Base-by-base conservation (phyloP, 2,113 vertebrate species). In the Cynopterus brachyotis region DNA sequence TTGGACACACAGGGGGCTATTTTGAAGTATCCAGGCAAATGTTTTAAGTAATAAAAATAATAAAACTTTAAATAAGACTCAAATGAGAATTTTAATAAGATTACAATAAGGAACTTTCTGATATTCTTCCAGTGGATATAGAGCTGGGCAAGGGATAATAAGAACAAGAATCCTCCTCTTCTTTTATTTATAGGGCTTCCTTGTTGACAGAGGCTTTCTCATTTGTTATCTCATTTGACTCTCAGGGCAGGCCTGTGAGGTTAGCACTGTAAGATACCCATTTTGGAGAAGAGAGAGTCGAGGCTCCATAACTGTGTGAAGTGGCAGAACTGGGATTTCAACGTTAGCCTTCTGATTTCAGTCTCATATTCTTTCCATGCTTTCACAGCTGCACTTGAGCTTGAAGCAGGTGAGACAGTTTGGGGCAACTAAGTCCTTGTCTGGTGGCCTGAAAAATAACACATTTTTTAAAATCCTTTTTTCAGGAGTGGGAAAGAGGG, bases 1-100 rank as follows among this genome's bases (percentile, higher is more conserved):
- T 91, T 32, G 70, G 84, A 83, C 73, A 75, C 7, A 75, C 7
- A 50, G 6, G 37, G 17, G 62, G 10, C 87, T 82, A 10, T 94
- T 89, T 26, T 70, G 13, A 92, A 53, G 35, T 45, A 75, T 75
- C 30, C 32, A 40, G 55, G 59, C 64, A 88, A 75, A 94, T n/a
- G 84, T 64, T 93, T 70, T 93, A 78, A 64, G 62, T 64, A n/a
- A 60, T 75, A 60, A 59, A 83, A 57, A 76, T 62, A 30, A 32
- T 4, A 53, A 64, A 57, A 19, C 6, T 89, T 81, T 85, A 62
- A 45, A 60, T 79, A 73, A 75, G 69, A 66, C 15, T 69, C 45
- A 80, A 64, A 55, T 82, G 75, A 92, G 47, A 72, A 59, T 85
- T 96, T 82, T 81, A 89, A 40, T 95, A 81, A 82, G 30, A 91